Conservation (phyloP, 64 coral and sea anemone genomes). For the Platygyra sinensis region DNA sequence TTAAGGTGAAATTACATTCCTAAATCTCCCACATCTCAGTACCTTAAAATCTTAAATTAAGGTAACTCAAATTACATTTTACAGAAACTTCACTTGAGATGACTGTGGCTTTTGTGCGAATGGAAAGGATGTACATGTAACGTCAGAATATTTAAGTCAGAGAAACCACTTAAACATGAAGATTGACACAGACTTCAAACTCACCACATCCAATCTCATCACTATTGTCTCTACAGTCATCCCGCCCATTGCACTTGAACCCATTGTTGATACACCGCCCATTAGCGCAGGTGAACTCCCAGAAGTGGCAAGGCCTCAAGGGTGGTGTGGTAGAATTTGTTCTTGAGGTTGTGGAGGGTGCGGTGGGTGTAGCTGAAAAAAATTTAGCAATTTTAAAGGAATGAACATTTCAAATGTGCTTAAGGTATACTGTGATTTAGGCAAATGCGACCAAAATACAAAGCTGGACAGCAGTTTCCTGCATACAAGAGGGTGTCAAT, state of each 20-base stretch:
- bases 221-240: slow-evolving; percentile 76
- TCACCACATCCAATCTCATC: slow-evolving; percentile 80
- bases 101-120: too few species aligned
- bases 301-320: slow-evolving; percentile 19
- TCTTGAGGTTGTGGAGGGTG: not conserved
- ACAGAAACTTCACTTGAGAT: too few species aligned
- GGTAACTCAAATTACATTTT: too few species aligned
- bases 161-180: too few species aligned
- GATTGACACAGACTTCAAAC: not conserved
- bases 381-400: too few species aligned
- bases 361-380: not conserved
- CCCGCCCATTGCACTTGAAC: slow-evolving; percentile 36
- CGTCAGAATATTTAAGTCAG: too few species aligned
- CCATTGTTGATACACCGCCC: slow-evolving; percentile 50
- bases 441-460: not conserved
- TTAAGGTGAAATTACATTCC: too few species aligned
- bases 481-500: not conserved
- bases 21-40: too few species aligned
- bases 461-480: not conserved
- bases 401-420: too few species aligned
- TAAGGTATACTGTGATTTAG: too few species aligned
- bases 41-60: too few species aligned
- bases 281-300: slow-evolving; percentile 68
- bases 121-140: too few species aligned
- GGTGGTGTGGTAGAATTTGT: not conserved